Evolutionary conservation across 2,797 vertebrate genomes (phyloP).

Genomic region (Melanotaenia nigrans): DNA sequence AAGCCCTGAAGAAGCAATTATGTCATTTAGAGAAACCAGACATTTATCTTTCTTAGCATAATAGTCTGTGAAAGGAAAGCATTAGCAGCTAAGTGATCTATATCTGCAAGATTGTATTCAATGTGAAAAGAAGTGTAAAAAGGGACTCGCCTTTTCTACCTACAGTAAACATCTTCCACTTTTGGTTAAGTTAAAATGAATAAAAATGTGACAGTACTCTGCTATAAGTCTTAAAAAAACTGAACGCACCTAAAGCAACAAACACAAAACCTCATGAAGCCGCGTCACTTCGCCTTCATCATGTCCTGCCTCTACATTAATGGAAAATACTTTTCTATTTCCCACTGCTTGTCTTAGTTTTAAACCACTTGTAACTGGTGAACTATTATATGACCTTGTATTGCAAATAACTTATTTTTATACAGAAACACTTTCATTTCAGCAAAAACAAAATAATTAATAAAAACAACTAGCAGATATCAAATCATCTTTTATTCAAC

Average conservation of each 20-base stretch:
- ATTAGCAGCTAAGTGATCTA: constrained; percentile 15
- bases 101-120: background rate
- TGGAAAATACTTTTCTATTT: background rate
- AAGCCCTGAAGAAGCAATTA: constrained; percentile 63
- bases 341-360: fast-evolving
- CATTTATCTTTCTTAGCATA: constrained; percentile 58
- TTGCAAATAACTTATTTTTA: background rate
- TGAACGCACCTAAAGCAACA: background rate
- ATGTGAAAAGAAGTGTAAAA: background rate
- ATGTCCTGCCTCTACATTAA: background rate
- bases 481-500: too few relatives aligned
- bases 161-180: background rate
- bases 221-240: background rate
- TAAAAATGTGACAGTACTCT: background rate
- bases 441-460: background rate
- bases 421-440: background rate
- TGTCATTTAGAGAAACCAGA: constrained; percentile 50
- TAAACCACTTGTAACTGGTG: background rate
- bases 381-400: background rate
- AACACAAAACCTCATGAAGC: background rate
- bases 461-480: background rate
- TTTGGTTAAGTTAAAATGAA: background rate
- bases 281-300: background rate
- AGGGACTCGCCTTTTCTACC: background rate
- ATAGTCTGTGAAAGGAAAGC: constrained; percentile 38